Evolutionary conservation across 2,113 vertebrate species (phyloP).

Genomic region (Gasterosteus aculeatus): DNA sequence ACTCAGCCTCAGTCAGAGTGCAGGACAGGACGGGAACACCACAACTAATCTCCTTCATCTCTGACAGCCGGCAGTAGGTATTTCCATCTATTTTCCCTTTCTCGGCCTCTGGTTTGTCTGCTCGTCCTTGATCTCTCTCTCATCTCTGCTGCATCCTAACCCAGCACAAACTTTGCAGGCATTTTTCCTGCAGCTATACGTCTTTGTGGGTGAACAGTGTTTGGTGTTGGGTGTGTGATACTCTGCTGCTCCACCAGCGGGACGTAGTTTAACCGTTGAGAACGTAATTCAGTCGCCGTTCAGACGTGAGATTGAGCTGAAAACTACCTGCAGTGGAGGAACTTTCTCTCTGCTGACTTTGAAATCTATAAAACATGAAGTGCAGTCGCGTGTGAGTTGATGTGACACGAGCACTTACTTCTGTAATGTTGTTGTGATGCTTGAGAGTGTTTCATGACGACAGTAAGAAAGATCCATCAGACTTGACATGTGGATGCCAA

Average conservation of each 20-base stretch:
- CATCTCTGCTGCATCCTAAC: background rate
- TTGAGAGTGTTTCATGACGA: background rate
- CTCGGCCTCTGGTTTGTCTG: background rate
- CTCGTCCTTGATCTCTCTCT: background rate
- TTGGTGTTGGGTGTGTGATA: background rate
- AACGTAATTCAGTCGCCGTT: background rate
- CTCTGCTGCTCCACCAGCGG: background rate
- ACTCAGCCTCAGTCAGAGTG: constrained; percentile 54
- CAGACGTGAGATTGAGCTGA: background rate
- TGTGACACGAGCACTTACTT: background rate
- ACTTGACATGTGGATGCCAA: background rate
- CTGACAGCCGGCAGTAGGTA: constrained; percentile 59
- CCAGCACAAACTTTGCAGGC: background rate
- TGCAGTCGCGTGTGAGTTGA: background rate
- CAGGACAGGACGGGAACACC: constrained; percentile 47
- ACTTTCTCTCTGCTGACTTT: background rate
- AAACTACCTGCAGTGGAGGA: background rate
- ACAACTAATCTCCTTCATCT: constrained; percentile 45
- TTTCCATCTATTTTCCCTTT: background rate
- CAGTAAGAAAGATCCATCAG: background rate
- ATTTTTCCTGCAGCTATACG: background rate
- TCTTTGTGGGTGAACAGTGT: background rate
- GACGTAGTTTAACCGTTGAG: background rate
- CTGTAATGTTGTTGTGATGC: background rate
- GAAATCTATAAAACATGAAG: background rate